Conservation (phyloP, 2,888 invertebrate genomes). For the Pammene aurita region DNA sequence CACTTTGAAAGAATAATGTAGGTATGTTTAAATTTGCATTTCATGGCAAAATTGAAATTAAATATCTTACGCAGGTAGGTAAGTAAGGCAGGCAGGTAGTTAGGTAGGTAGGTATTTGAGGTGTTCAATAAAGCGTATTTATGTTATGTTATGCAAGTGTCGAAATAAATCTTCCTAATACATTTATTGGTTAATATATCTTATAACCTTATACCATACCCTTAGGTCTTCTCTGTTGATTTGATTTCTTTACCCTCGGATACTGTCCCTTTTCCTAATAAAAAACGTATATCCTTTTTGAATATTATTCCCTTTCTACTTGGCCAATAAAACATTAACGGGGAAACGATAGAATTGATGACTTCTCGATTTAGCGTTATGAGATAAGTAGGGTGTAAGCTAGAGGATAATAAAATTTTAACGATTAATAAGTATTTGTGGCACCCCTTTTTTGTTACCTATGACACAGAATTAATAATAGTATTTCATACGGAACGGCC, state of each 20-base stretch:
- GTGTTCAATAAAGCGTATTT: too few species aligned
- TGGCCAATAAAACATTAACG: slow-evolving; percentile 46
- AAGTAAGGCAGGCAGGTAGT: too few species aligned
- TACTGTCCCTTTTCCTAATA: slow-evolving; percentile 46
- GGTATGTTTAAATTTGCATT: too few species aligned
- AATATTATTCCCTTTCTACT: slow-evolving; percentile 43
- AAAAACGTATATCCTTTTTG: slow-evolving; percentile 45
- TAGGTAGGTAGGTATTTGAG: too few species aligned
- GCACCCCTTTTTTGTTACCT: slow-evolving; percentile 11
- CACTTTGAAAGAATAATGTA: too few species aligned
- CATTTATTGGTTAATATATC: background rate
- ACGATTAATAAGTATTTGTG: slow-evolving; percentile 12
- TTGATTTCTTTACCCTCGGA: slow-evolving; percentile 46
- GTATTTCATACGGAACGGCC: too few species aligned
- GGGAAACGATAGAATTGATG: slow-evolving; percentile 32
- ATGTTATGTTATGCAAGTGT: too few species aligned
- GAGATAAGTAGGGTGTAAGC: slow-evolving; percentile 20
- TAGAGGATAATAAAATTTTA: slow-evolving; percentile 18
- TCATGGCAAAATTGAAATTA: too few species aligned
- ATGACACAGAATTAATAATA: too few species aligned
- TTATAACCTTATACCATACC: slow-evolving; percentile 21
- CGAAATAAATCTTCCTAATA: too few species aligned
- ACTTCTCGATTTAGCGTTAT: slow-evolving; percentile 33
- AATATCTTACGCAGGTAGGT: too few species aligned
- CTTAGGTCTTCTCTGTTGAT: slow-evolving; percentile 42